These are phyloP conservation scores for Periophthalmodon schlosseri DNA, from an alignment of 2,113 vertebrate genomes.

Conservation along the genomic window DNA sequence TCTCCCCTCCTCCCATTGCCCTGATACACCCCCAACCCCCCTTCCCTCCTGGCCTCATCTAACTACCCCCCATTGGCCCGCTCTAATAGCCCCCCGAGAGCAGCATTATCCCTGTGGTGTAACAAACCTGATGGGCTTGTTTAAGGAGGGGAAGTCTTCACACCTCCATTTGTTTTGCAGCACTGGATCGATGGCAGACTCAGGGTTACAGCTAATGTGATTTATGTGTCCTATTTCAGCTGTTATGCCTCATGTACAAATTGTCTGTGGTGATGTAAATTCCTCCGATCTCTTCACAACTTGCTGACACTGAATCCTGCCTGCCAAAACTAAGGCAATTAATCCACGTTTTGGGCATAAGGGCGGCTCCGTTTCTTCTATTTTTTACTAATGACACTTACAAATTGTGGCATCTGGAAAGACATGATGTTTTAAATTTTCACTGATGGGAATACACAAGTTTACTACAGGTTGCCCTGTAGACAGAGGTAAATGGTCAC, in stretches of 20 bases:
- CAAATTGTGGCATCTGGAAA: conserved; percentile 50
- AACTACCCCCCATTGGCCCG: not conserved
- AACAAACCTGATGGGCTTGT: conserved; percentile 64
- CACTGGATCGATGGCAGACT: conserved; percentile 76
- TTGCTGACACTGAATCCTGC: conserved; percentile 68
- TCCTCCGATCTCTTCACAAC: conserved; percentile 60
- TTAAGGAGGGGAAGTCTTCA: conserved; percentile 70
- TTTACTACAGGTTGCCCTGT: not conserved
- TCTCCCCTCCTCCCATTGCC: not conserved
- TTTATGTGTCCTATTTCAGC: conserved; percentile 80
- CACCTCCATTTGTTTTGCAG: conserved; percentile 75
- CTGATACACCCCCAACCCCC: not conserved
- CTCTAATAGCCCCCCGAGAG: conserved; percentile 45
- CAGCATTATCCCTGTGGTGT: conserved; percentile 45
- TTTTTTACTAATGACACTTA: conserved; percentile 26
- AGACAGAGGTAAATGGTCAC: not conserved
- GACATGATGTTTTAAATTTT: conserved; percentile 15
- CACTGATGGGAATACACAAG: conserved; percentile 1
- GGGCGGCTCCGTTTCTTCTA: not conserved
- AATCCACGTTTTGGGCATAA: conserved; percentile 58
- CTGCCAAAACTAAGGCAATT: conserved; percentile 60
- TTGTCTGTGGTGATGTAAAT: conserved; percentile 79
- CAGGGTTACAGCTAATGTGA: conserved; percentile 77
- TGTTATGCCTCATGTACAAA: conserved; percentile 80
- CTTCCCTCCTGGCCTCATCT: not conserved